These are phyloP conservation scores for Callosobruchus maculatus DNA, from an alignment of 2,888 invertebrate genomes.

Conservation along the genomic window DNA sequence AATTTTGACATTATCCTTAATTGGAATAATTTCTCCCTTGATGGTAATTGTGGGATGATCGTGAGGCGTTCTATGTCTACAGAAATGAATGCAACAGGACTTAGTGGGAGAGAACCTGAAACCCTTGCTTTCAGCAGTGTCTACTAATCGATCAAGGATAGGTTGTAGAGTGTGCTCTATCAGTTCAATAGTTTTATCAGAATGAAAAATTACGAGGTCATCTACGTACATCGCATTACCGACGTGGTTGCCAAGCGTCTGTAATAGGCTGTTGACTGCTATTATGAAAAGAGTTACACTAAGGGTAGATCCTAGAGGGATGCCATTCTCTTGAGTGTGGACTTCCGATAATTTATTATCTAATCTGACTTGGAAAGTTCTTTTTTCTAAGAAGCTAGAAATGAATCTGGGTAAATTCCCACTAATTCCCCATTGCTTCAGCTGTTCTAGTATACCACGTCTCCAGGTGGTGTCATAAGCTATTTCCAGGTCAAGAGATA, in stretches of 20 bases:
- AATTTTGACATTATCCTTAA: no score
- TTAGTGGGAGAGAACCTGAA: no score
- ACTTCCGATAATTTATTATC: neutral
- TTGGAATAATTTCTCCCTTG: no score
- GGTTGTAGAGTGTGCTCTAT: constrained; percentile 2
- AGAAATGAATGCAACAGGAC: no score
- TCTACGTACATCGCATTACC: constrained; percentile 5
- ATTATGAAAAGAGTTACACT: constrained; percentile 5
- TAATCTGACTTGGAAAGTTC: neutral
- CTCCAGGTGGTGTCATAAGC: no score
- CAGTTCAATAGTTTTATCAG: constrained; percentile 1
- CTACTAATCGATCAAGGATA: no score
- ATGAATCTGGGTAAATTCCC: constrained; percentile 1
- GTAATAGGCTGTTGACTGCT: constrained; percentile 4
- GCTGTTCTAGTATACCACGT: no score
- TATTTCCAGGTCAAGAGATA: no score
- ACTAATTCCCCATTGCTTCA: neutral
- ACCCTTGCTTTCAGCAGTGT: neutral
- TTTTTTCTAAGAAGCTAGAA: neutral
- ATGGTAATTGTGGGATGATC: no score
- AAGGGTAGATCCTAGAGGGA: constrained; percentile 8
- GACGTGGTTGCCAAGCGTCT: neutral
- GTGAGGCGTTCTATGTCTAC: no score
- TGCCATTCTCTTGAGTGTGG: constrained; percentile 5
- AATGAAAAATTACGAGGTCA: constrained; percentile 4